These are phyloP conservation scores for Prunella fulvescens DNA, from an alignment of 2,113 vertebrate species.

Conservation along the genomic window DNA sequence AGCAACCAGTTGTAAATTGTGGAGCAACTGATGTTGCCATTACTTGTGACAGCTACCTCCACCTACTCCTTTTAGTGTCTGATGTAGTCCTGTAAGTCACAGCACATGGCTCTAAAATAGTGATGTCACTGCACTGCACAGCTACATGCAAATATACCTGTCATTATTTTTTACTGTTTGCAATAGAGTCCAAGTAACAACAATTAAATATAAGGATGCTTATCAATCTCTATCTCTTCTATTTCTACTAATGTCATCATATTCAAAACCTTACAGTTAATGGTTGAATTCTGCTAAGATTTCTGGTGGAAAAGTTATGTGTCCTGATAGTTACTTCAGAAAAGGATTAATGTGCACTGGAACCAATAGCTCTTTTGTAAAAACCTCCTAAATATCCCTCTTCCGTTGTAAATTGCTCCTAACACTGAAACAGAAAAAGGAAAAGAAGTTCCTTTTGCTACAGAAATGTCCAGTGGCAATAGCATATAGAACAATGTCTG, in stretches of 20 bases:
- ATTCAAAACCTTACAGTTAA: neutral
- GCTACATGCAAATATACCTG: neutral
- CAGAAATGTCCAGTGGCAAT: neutral
- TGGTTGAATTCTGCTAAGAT: neutral
- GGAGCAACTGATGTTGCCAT: neutral
- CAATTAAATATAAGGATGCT: neutral
- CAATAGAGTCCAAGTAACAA: neutral
- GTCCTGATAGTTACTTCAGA: neutral
- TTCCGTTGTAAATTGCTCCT: neutral
- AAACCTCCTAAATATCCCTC: neutral
- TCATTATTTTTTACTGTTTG: neutral
- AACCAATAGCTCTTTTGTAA: neutral
- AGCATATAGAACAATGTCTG: neutral
- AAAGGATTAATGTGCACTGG: neutral
- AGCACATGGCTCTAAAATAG: accelerated
- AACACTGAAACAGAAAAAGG: neutral
- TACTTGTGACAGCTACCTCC: neutral
- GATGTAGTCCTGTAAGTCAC: neutral
- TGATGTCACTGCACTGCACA: neutral
- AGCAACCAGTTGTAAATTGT: neutral
- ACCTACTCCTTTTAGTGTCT: neutral
- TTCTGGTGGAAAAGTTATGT: neutral
- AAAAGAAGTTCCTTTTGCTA: neutral
- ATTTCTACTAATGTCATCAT: neutral
- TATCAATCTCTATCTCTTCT: neutral